Base-by-base conservation (phyloP, 2,797 vertebrate genomes). In the Parotocinclus haroldoi region DNA sequence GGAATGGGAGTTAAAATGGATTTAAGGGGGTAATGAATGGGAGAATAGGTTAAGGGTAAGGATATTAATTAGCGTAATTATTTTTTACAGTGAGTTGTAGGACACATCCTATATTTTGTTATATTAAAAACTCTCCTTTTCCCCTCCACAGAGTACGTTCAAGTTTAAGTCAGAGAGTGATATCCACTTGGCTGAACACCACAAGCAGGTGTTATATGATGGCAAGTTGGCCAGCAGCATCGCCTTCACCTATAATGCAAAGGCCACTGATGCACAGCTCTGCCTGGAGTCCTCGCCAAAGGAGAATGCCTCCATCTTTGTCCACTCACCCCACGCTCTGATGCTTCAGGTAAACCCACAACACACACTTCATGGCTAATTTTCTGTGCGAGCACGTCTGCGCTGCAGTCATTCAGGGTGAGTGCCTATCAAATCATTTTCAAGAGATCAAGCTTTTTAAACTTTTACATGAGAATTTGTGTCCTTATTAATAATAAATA, bases 111-210 rank as follows among this genome's bases (percentile, higher is more conserved):
- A 27, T 27, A 27, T 27, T 27, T 27, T 5, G 5, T 27, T 27
- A 27, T 27, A 27, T 27, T 27, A 27, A 52, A 17, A 4, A 8
- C 3, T 64, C 13, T 52, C n/a, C 40, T 39, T 46, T 14, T 44
- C 40, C 38, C 36, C 14, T 50, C 84, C 68, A 40, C 78, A 99
- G 96, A 96, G 95, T 78, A 95, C 91, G 0, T 98, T 98, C 85
- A 97, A 96, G 82, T 98, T 97, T 86, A 97, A 94, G 84, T 94
- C 94, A 3, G 96, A 99, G 91, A 96, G 95, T 7, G 95, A 99
- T 79, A 90, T 96, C 71, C 94, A 96, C 72, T 88, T 99, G 38
- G 93, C 87, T 50, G 95, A 98, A 60, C 96, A 98, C 80, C 96
- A 98, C 83, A 96, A 96, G 78, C 86, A 92, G 78, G 86, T 98